These are phyloP conservation scores for Campoplex nolae DNA, from an alignment of 2,888 invertebrate genomes.

Conservation along the genomic window DNA sequence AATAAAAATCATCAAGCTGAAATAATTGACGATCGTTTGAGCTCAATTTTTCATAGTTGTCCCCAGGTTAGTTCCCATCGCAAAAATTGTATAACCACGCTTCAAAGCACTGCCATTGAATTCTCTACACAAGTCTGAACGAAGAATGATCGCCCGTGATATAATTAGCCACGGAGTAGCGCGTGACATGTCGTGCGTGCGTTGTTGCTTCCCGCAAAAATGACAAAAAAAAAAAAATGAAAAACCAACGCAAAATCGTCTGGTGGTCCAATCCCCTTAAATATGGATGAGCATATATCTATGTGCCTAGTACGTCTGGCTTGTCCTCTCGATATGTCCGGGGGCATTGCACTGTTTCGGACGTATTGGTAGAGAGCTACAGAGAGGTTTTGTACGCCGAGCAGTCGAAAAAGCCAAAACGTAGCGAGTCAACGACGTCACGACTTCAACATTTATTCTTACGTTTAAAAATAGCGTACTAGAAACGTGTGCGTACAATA, in stretches of 20 bases:
- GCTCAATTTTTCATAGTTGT: neutral
- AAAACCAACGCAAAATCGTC: constrained; percentile 20
- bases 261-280: neutral
- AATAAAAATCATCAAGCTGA: neutral
- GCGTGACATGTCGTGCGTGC: constrained; percentile 41
- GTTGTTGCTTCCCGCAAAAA: constrained; percentile 43
- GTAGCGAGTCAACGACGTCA: constrained; percentile 5
- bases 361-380: constrained; percentile 20
- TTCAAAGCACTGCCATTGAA: neutral
- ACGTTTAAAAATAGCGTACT: neutral
- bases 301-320: constrained; percentile 34
- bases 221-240: constrained; percentile 11
- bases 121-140: constrained; percentile 10
- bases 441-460: neutral
- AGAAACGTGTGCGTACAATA: neutral
- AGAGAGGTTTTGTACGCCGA: constrained; percentile 12
- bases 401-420: neutral
- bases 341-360: constrained; percentile 51
- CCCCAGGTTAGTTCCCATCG: neutral
- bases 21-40: too few species aligned
- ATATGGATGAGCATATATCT: constrained; percentile 13
- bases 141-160: constrained; percentile 22
- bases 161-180: constrained; percentile 54
- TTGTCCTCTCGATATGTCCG: constrained; percentile 34
- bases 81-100: neutral